A percentile compares a stretch with the other conserved stretches of the same genome.
Evolutionary conservation across 2,113 vertebrate genomes (phyloP).

Genomic region (Upupa epops): DNA sequence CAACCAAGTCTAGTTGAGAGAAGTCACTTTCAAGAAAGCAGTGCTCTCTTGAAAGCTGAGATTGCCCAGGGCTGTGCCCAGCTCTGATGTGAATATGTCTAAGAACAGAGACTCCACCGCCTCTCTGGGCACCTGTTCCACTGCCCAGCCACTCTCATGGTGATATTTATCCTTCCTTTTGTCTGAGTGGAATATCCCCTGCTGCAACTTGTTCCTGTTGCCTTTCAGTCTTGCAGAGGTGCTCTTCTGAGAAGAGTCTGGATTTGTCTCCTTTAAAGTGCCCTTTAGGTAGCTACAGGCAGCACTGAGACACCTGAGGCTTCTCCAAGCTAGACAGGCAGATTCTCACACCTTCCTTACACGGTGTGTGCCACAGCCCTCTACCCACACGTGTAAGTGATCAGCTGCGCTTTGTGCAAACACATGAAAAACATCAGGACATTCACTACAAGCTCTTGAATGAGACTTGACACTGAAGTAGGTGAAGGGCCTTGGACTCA

Average conservation of each 20-base stretch:
- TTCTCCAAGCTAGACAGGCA: neutral
- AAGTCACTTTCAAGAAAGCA: neutral
- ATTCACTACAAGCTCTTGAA: neutral
- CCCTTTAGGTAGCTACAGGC: neutral
- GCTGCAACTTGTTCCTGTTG: neutral
- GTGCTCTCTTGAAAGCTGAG: neutral
- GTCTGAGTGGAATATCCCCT: neutral
- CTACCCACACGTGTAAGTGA: neutral
- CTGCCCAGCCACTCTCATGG: neutral
- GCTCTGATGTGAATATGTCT: neutral
- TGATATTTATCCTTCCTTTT: constrained; percentile 29
- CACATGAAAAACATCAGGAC: neutral
- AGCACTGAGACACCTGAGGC: neutral
- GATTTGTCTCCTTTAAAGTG: neutral
- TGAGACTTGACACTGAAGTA: neutral
- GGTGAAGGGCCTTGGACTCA: neutral
- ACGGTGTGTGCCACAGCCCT: neutral
- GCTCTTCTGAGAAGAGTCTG: neutral
- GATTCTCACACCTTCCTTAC: neutral
- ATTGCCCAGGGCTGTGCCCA: neutral
- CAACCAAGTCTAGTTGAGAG: too few relatives aligned
- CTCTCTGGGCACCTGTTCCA: neutral
- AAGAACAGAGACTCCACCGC: neutral
- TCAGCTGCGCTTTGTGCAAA: neutral
- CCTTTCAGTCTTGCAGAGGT: neutral